These are phyloP conservation scores for Flexamia atlantica DNA, from an alignment of 2,888 invertebrate genomes.

Conservation along the genomic window DNA sequence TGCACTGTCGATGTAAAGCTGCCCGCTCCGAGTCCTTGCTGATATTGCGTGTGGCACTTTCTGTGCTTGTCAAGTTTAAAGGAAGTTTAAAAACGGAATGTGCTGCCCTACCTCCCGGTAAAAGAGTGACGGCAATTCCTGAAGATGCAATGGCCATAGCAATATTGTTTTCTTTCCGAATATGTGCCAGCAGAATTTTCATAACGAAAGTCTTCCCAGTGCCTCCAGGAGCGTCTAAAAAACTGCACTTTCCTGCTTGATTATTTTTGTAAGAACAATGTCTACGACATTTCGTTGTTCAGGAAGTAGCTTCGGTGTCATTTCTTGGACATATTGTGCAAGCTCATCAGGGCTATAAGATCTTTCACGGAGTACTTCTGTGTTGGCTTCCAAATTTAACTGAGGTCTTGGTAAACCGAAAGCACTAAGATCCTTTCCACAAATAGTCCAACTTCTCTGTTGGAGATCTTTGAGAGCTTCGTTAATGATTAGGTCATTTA, in stretches of 20 bases:
- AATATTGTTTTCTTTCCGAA: slow-evolving; percentile 70
- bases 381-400: slow-evolving; percentile 28
- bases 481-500: not conserved
- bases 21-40: slow-evolving; percentile 68
- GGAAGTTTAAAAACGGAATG: slow-evolving; percentile 72
- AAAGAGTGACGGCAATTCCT: slow-evolving; percentile 73
- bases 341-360: not conserved
- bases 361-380: slow-evolving; percentile 37
- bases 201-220: slow-evolving; percentile 73
- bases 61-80: slow-evolving; percentile 66
- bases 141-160: slow-evolving; percentile 73
- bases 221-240: slow-evolving; percentile 73
- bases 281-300: slow-evolving; percentile 45
- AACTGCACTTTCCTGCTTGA: slow-evolving; percentile 66
- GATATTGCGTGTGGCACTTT: slow-evolving; percentile 71
- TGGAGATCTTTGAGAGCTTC: not conserved
- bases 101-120: slow-evolving; percentile 73
- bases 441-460: not conserved
- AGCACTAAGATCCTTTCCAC: slow-evolving; percentile 28
- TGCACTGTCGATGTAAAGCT: slow-evolving; percentile 70
- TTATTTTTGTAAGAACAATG: not conserved
- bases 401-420: slow-evolving; percentile 63
- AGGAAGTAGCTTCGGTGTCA: not conserved
- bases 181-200: slow-evolving; percentile 70
- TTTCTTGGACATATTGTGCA: slow-evolving; percentile 4